Percentiles rank a stretch among this genome's conserved stretches.
phyloP scores from a whole-genome alignment of 2,113 vertebrate genomes.

The Sula dactylatra region DNA sequence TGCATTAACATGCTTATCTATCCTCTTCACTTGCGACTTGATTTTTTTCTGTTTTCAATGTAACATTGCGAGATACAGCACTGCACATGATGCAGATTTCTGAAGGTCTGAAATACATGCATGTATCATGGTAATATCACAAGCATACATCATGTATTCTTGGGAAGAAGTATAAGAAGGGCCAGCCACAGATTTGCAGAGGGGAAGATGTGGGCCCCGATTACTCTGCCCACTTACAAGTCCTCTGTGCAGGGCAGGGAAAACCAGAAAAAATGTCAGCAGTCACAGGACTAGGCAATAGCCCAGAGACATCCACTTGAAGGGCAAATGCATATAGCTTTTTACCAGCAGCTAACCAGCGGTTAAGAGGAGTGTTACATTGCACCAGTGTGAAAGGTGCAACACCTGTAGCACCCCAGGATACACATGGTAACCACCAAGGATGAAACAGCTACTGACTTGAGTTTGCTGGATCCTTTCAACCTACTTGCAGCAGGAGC shows the following conservation, averaged over 20 bases:
- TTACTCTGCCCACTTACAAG: neutral
- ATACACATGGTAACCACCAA: neutral
- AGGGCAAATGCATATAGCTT: neutral
- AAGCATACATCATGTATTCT: accelerated
- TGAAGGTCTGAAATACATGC: neutral
- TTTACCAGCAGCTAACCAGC: neutral
- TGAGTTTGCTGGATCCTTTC: neutral
- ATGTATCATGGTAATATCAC: neutral
- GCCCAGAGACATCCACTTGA: neutral
- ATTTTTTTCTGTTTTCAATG: neutral
- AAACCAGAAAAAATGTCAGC: neutral
- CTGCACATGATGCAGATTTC: neutral
- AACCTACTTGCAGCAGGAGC: neutral
- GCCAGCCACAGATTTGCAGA: neutral
- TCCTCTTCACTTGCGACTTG: neutral
- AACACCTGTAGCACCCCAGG: neutral
- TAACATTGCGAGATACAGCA: neutral
- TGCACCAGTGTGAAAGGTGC: neutral
- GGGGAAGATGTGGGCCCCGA: neutral
- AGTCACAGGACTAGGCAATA: neutral
- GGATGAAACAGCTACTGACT: neutral
- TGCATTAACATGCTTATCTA: neutral
- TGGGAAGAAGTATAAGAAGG: neutral
- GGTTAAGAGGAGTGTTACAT: accelerated
- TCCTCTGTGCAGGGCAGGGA: neutral